Conservation (phyloP, 2,888 invertebrate species). For the Cheiracanthium punctorium region DNA sequence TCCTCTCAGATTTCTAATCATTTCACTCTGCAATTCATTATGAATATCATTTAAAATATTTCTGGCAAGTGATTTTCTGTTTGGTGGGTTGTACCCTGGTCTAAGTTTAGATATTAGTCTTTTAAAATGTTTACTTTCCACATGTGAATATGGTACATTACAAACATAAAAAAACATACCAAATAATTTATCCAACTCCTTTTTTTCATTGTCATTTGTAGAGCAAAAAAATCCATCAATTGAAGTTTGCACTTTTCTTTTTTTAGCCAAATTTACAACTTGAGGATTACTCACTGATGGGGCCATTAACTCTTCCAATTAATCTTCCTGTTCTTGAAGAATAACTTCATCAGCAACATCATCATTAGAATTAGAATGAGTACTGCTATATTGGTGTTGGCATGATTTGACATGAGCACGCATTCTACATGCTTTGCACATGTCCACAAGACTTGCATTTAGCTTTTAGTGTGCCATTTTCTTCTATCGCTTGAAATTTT, state of each 20-base stretch:
- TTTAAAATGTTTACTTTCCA: not conserved
- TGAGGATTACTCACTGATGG: not conserved
- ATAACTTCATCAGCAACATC: conserved; percentile 11
- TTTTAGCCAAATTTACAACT: not conserved
- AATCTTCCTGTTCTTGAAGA: not conserved
- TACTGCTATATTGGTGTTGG: too few species aligned
- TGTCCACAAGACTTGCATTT: too few species aligned
- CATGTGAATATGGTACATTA: conserved; percentile 1
- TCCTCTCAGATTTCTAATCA: not conserved
- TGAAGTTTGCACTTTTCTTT: not conserved
- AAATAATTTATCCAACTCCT: not conserved
- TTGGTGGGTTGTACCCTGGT: not conserved
- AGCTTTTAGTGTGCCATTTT: too few species aligned
- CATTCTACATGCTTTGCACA: too few species aligned
- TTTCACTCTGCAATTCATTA: not conserved
- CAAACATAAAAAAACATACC: conserved; percentile 1
- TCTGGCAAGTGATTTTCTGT: conserved; percentile 7
- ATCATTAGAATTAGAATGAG: too few species aligned
- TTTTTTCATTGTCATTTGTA: not conserved
- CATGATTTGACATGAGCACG: too few species aligned
- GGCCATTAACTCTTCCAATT: not conserved
- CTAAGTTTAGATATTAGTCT: not conserved
- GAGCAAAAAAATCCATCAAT: not conserved
- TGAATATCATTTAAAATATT: not conserved
- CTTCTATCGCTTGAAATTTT: too few species aligned